Evolutionary conservation across 2,797 vertebrate genomes (phyloP).

Genomic region (Tinamus major): DNA sequence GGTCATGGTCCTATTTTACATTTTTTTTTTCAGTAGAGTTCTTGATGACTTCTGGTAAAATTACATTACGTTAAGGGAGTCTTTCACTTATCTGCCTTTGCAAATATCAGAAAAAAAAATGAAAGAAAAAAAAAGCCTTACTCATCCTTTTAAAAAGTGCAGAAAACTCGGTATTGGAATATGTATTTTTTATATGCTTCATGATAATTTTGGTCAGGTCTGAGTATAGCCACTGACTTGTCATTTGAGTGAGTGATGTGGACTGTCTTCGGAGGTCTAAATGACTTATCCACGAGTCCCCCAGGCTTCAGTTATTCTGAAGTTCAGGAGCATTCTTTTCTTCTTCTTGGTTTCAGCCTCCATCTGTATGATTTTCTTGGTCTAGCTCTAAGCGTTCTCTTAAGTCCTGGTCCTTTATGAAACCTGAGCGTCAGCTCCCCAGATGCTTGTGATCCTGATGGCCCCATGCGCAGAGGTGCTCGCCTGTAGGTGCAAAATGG

Average conservation of each 20-base stretch:
- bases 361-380: background rate
- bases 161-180: background rate
- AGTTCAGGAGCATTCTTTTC: background rate
- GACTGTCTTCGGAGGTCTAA: background rate
- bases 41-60: background rate
- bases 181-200: background rate
- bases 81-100: background rate
- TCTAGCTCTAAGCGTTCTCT: background rate
- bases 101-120: background rate
- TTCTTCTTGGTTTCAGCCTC: background rate
- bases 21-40: background rate
- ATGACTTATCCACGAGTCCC: background rate
- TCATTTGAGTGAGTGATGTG: background rate
- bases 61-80: background rate
- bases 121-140: background rate
- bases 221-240: background rate
- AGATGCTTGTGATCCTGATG: background rate
- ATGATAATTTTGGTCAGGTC: background rate
- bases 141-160: background rate
- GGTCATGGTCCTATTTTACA: background rate
- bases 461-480: background rate
- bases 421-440: background rate
- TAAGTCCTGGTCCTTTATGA: background rate
- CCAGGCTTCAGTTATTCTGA: background rate
- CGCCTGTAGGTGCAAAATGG: background rate